These are phyloP conservation scores for Noctua janthe DNA, from an alignment of 2,888 invertebrate genomes.

Conservation along the genomic window DNA sequence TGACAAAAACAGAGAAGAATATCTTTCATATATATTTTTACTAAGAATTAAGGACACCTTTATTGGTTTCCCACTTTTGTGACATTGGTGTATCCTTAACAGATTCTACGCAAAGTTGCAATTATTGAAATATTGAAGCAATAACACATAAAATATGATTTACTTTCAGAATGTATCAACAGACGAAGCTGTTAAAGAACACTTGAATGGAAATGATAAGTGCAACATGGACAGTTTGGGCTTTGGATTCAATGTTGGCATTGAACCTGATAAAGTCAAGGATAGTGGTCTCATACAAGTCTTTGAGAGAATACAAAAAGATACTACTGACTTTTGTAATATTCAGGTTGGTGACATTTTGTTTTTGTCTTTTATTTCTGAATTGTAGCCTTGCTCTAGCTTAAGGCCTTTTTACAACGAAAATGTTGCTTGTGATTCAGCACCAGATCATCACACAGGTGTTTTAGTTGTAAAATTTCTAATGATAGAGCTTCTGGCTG, in stretches of 20 bases:
- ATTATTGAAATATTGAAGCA: neutral
- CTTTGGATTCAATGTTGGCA: conserved; percentile 86
- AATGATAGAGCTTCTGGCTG: too few species aligned
- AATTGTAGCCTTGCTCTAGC: neutral
- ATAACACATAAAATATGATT: conserved; percentile 4
- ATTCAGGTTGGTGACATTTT: conserved; percentile 79
- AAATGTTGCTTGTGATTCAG: neutral
- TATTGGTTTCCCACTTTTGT: neutral
- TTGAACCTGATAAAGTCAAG: conserved; percentile 86
- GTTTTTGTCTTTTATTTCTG: neutral
- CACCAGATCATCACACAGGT: too few species aligned
- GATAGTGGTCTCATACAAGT: conserved; percentile 87
- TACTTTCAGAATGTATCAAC: conserved; percentile 85
- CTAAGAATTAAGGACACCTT: neutral
- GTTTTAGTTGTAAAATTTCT: too few species aligned
- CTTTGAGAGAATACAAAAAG: conserved; percentile 92
- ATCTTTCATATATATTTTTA: neutral
- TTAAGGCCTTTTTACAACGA: neutral
- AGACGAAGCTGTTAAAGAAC: conserved; percentile 81
- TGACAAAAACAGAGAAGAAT: neutral
- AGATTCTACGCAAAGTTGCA: neutral
- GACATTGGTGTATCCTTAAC: neutral
- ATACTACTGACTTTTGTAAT: conserved; percentile 89
- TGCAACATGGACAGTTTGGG: conserved; percentile 86
- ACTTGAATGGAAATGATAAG: conserved; percentile 86